Conservation (phyloP, 2,113 vertebrate genomes). For the Ammodytes marinus region DNA sequence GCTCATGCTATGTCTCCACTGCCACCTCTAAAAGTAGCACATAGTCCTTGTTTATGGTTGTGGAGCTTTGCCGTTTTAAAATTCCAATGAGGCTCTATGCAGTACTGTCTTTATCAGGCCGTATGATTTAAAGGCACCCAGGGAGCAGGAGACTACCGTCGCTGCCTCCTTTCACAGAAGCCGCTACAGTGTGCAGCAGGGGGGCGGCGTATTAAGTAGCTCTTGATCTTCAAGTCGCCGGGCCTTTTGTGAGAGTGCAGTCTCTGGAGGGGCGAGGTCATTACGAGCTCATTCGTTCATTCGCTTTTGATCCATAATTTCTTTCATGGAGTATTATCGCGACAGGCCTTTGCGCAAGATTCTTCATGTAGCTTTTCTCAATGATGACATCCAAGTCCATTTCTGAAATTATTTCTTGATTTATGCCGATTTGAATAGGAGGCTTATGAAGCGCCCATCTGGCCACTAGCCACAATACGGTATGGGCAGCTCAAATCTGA, state of each 20-base stretch:
- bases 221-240: conserved; percentile 69
- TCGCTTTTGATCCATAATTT: conserved; percentile 53
- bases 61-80: conserved; percentile 63
- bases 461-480: background rate
- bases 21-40: conserved; percentile 61
- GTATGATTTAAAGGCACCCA: conserved; percentile 68
- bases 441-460: conserved; percentile 12
- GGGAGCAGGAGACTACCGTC: conserved; percentile 51
- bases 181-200: conserved; percentile 28
- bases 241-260: conserved; percentile 41
- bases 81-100: conserved; percentile 70
- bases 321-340: conserved; percentile 5
- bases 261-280: conserved; percentile 34
- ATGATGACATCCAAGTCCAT: background rate
- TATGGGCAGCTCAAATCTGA: conserved; percentile 21
- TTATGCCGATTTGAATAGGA: conserved; percentile 31
- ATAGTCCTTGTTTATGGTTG: conserved; percentile 64
- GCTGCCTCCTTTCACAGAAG: conserved; percentile 14
- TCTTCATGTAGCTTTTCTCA: background rate
- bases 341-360: background rate
- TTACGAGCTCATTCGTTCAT: conserved; percentile 30
- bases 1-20: conserved; percentile 53
- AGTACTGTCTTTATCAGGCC: conserved; percentile 63
- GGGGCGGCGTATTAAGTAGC: conserved; percentile 15
- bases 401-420: conserved; percentile 7